These are phyloP conservation scores for Xenops minutus DNA, from an alignment of 2,797 vertebrate genomes.

Conservation along the genomic window DNA sequence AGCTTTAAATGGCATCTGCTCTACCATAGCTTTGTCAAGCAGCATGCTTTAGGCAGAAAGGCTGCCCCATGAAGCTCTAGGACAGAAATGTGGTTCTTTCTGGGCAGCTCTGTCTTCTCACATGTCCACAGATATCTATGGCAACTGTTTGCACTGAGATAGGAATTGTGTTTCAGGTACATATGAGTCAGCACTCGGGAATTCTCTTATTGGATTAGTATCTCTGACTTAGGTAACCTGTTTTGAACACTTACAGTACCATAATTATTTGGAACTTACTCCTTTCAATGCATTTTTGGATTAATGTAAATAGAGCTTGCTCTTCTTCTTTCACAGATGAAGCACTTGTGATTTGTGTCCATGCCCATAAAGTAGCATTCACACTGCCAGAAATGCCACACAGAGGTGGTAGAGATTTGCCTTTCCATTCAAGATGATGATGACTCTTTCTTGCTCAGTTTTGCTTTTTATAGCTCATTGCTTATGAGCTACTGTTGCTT, in stretches of 20 bases:
- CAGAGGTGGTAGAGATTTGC: neutral
- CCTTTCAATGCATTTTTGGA: neutral
- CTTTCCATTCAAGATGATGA: neutral
- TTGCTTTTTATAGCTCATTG: neutral
- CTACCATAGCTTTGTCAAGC: neutral
- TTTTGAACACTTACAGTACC: neutral
- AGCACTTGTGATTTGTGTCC: neutral
- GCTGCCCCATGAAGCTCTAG: rapidly evolving
- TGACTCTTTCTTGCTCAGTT: neutral
- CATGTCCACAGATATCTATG: neutral
- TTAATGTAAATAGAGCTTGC: neutral
- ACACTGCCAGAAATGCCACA: neutral
- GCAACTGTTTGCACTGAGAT: neutral
- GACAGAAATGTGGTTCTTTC: neutral
- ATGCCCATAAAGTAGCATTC: neutral
- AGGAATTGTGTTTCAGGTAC: neutral
- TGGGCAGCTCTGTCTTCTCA: neutral
- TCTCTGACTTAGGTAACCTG: neutral
- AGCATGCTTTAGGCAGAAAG: neutral
- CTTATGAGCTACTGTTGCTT: neutral
- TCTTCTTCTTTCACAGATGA: neutral
- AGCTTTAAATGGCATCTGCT: neutral
- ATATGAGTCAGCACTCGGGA: neutral
- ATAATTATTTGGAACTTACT: neutral
- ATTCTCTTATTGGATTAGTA: neutral